Percentiles rank a stretch among this genome's conserved stretches.
Conservation (phyloP, 2,888 invertebrate species). For the Aphodius granarius region DNA sequence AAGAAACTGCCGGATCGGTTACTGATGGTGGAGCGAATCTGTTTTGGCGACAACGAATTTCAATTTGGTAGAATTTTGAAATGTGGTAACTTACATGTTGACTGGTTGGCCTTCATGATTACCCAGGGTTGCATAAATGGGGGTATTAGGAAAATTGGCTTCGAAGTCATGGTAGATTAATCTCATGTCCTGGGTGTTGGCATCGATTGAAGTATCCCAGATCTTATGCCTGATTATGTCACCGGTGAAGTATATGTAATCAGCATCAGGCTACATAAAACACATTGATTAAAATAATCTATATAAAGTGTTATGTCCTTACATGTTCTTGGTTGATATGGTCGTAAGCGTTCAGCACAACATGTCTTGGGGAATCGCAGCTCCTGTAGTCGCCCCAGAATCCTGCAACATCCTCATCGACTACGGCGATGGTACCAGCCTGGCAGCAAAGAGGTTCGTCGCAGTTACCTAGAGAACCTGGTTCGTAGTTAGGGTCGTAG, state of each 20-base stretch:
- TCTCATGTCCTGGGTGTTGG: constrained; percentile 63
- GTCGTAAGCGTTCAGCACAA: constrained; percentile 61
- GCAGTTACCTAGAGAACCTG: constrained; percentile 70
- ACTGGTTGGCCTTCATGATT: constrained; percentile 76
- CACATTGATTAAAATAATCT: not conserved
- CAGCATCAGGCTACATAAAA: constrained; percentile 39
- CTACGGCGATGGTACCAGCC: constrained; percentile 53
- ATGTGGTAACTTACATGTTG: constrained; percentile 68
- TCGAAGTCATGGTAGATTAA: constrained; percentile 39
- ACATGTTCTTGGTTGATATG: constrained; percentile 34
- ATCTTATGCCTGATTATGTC: constrained; percentile 85
- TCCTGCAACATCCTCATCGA: constrained; percentile 62
- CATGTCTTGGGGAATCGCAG: constrained; percentile 74
- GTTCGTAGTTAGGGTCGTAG: constrained; percentile 73
- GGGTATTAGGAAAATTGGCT: constrained; percentile 30
- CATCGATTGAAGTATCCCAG: constrained; percentile 77
- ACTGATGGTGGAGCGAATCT: constrained; percentile 43
- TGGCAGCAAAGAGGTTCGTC: constrained; percentile 81
- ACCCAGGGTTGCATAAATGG: constrained; percentile 64
- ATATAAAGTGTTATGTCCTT: constrained; percentile 24
- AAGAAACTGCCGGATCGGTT: constrained; percentile 51
- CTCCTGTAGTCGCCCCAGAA: constrained; percentile 79
- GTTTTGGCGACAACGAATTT: not conserved
- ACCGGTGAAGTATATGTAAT: constrained; percentile 80
- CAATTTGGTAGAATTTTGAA: not conserved